Conservation (phyloP, 2,113 vertebrate species). For the Melanostigma gelatinosum region DNA sequence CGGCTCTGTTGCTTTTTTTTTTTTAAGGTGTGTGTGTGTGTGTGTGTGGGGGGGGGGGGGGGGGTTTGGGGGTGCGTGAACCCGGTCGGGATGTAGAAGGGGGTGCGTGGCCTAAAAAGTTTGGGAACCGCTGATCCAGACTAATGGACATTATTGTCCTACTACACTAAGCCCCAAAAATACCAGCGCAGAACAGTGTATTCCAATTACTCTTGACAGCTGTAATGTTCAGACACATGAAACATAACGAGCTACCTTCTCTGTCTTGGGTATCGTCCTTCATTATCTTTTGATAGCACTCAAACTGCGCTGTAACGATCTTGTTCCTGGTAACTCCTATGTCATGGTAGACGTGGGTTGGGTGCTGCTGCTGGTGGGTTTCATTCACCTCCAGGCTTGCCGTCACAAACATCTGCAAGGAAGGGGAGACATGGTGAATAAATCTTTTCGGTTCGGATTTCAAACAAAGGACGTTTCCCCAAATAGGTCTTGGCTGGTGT, state of each 20-base stretch:
- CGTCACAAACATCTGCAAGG: slow-evolving; percentile 77
- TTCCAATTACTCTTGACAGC: neutral
- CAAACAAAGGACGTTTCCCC: neutral
- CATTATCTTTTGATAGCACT: slow-evolving; percentile 98
- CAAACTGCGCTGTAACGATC: slow-evolving; percentile 96
- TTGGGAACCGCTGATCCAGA: too few relatives aligned
- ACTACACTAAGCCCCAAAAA: neutral
- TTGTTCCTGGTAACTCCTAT: slow-evolving; percentile 89
- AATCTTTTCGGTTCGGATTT: neutral
- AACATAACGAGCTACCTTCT: slow-evolving; percentile 63
- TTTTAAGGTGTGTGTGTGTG: too few relatives aligned
- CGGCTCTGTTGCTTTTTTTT: too few relatives aligned
- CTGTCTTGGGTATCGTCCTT: slow-evolving; percentile 76
- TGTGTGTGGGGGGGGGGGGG: too few relatives aligned
- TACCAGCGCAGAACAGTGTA: neutral
- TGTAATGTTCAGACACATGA: neutral
- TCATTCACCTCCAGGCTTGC: slow-evolving; percentile 82
- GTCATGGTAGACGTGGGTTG: slow-evolving; percentile 78
- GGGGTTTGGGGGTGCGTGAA: too few relatives aligned
- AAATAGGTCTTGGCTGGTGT: neutral
- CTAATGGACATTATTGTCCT: neutral
- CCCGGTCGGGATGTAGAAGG: too few relatives aligned
- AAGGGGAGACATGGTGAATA: neutral
- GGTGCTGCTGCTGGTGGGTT: slow-evolving; percentile 66
- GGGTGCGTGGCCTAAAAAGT: too few relatives aligned